Evolutionary conservation across 2,797 vertebrate genomes (phyloP).

Genomic region (Pygocentrus nattereri): DNA sequence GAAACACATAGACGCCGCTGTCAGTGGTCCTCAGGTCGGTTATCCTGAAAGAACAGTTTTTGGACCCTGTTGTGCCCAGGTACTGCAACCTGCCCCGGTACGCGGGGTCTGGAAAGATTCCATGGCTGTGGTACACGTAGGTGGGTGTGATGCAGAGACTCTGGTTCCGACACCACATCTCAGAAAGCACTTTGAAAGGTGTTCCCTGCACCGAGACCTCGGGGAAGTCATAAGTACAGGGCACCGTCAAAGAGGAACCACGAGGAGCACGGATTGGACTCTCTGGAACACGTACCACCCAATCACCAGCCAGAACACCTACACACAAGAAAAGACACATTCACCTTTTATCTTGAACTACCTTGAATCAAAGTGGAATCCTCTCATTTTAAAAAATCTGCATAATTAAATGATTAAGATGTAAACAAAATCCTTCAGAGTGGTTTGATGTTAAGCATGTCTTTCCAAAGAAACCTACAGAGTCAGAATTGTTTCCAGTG

Average conservation of each 20-base stretch:
- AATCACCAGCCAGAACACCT: conserved; percentile 70
- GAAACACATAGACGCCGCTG: conserved; percentile 74
- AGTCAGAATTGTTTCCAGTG: too few relatives aligned
- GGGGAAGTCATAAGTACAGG: conserved; percentile 78
- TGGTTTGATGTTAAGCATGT: too few relatives aligned
- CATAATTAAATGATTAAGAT: too few relatives aligned
- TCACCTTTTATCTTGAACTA: not conserved
- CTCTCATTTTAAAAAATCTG: too few relatives aligned
- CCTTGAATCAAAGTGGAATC: too few relatives aligned
- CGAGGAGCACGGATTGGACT: conserved; percentile 65
- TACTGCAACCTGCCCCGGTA: conserved; percentile 71
- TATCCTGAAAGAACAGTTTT: conserved; percentile 78
- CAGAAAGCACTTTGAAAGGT: conserved; percentile 63
- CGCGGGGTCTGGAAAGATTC: conserved; percentile 63
- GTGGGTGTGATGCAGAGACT: conserved; percentile 73
- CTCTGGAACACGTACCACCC: conserved; percentile 69
- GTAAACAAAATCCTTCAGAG: too few relatives aligned
- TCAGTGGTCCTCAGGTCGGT: conserved; percentile 70
- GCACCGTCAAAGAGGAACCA: conserved; percentile 73
- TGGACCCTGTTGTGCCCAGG: conserved; percentile 67
- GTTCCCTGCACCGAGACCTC: conserved; percentile 31
- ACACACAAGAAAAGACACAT: not conserved
- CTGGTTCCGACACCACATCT: conserved; percentile 79
- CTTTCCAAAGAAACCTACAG: too few relatives aligned
- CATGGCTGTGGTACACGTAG: conserved; percentile 78